phyloP scores from a whole-genome alignment of 2,113 vertebrate genomes.

The Hymenochirus boettgeri region DNA sequence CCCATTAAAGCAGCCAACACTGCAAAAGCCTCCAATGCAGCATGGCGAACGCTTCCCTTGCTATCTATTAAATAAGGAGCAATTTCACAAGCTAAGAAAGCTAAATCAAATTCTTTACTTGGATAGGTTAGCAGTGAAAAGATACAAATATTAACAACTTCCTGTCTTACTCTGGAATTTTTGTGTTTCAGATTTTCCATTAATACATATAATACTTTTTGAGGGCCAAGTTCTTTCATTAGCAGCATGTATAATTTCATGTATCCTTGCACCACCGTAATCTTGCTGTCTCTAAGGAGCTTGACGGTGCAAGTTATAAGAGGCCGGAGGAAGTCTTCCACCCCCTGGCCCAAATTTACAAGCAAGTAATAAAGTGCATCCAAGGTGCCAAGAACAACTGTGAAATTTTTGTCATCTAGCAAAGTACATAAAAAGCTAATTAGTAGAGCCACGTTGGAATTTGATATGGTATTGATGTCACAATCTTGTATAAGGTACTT shows the following conservation, averaged over 20 bases:
- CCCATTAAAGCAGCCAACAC: slow-evolving; percentile 70
- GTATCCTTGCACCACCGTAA: slow-evolving; percentile 70
- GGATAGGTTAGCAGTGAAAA: slow-evolving; percentile 73
- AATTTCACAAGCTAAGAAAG: slow-evolving; percentile 67
- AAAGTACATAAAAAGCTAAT: slow-evolving; percentile 69
- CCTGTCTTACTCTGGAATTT: slow-evolving; percentile 72
- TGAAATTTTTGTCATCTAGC: slow-evolving; percentile 79
- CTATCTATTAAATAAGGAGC: slow-evolving; percentile 75
- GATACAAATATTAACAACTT: slow-evolving; percentile 74
- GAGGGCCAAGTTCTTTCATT: slow-evolving; percentile 68
- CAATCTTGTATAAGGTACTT: slow-evolving; percentile 61
- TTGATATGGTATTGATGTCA: slow-evolving; percentile 57
- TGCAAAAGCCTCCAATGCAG: slow-evolving; percentile 77
- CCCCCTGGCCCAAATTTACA: slow-evolving; percentile 61
- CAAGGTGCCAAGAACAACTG: slow-evolving; percentile 73
- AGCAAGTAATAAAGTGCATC: slow-evolving; percentile 74
- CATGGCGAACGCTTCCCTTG: slow-evolving; percentile 77
- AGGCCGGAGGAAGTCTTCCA: slow-evolving; percentile 62
- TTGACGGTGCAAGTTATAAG: slow-evolving; percentile 67
- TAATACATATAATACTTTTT: slow-evolving; percentile 70
- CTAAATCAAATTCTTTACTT: slow-evolving; percentile 71
- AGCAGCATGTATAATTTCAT: slow-evolving; percentile 69
- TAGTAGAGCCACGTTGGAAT: slow-evolving; percentile 64
- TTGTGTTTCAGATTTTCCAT: slow-evolving; percentile 71
- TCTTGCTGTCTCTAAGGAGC: slow-evolving; percentile 71